A percentile compares a stretch with the other conserved stretches of the same genome.
Evolutionary conservation across 2,888 invertebrate species (phyloP).

Genomic region (Lordiphosa fenestrarum): DNA sequence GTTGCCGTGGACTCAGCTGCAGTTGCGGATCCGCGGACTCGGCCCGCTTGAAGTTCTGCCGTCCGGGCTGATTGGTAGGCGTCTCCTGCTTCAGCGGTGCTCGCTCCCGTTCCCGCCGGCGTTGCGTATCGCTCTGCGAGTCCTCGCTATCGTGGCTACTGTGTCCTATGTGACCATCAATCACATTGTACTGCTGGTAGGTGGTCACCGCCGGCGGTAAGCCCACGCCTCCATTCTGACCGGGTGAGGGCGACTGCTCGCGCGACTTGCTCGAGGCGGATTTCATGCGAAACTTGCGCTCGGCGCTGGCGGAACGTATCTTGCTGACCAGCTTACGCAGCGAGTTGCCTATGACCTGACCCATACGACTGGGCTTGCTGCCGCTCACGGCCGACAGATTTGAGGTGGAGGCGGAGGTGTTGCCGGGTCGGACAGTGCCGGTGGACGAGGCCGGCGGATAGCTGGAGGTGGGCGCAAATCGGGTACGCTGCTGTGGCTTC

Average conservation of each 20-base stretch:
- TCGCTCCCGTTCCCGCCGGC: constrained; percentile 19
- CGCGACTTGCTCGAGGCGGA: constrained; percentile 80
- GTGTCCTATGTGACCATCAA: constrained; percentile 79
- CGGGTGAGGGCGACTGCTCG: constrained; percentile 81
- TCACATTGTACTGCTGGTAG: constrained; percentile 81
- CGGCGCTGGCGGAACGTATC: constrained; percentile 87
- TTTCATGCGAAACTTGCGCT: constrained; percentile 84
- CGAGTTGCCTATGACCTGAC: constrained; percentile 88
- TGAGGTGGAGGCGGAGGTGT: constrained; percentile 68
- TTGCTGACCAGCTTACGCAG: constrained; percentile 91
- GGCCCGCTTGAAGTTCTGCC: constrained; percentile 37
- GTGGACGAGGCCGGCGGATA: constrained; percentile 33
- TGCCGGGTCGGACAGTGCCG: constrained; percentile 52
- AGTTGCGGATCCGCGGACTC: constrained; percentile 46
- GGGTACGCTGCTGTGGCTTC: constrained; percentile 85
- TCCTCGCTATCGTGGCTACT: constrained; percentile 61
- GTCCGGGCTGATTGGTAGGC: constrained; percentile 24
- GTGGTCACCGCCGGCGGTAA: constrained; percentile 56
- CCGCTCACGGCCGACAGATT: constrained; percentile 60
- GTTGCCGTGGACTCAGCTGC: constrained; percentile 83
- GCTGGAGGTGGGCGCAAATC: constrained; percentile 82
- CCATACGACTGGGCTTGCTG: constrained; percentile 81
- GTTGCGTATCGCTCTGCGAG: constrained; percentile 41
- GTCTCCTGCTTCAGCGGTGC: constrained; percentile 44
- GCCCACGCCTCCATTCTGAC: constrained; percentile 10